Conservation (phyloP, 2,888 invertebrate species). For the Tenthredo livida region DNA sequence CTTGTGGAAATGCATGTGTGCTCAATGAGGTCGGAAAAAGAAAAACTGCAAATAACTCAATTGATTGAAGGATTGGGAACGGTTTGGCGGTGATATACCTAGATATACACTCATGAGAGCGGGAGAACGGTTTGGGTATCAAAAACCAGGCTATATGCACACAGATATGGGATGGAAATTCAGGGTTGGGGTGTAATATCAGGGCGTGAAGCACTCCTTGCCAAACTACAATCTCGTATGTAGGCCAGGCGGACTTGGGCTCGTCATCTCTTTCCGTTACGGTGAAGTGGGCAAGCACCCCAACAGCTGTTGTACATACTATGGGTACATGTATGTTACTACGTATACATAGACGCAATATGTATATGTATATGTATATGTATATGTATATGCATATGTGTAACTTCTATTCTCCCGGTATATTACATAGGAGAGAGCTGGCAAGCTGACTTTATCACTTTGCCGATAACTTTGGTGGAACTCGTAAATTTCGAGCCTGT, state of each 20-base stretch:
- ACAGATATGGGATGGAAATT: slow-evolving; percentile 21
- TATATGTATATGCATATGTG: neutral
- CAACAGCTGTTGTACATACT: slow-evolving; percentile 28
- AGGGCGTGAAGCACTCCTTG: neutral
- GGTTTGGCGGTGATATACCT: too few species aligned
- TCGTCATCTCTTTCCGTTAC: slow-evolving; percentile 1
- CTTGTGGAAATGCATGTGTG: too few species aligned
- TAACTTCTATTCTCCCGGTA: neutral
- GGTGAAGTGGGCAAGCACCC: slow-evolving; percentile 40
- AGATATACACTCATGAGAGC: too few species aligned
- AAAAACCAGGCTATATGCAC: neutral
- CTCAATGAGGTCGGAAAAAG: too few species aligned
- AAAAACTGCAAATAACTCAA: too few species aligned
- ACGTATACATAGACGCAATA: neutral
- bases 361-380: neutral
- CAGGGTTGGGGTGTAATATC: neutral
- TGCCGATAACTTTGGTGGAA: slow-evolving; percentile 49
- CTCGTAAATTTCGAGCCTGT: slow-evolving; percentile 51
- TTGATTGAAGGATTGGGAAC: neutral
- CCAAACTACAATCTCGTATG: slow-evolving; percentile 27
- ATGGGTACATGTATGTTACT: neutral
- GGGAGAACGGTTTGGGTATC: neutral
- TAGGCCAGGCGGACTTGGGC: slow-evolving; percentile 34
- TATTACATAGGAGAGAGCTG: neutral
- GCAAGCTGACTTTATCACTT: slow-evolving; percentile 51